phyloP scores from a whole-genome alignment of 2,797 vertebrate species.

The Sebastes steindachneri region DNA sequence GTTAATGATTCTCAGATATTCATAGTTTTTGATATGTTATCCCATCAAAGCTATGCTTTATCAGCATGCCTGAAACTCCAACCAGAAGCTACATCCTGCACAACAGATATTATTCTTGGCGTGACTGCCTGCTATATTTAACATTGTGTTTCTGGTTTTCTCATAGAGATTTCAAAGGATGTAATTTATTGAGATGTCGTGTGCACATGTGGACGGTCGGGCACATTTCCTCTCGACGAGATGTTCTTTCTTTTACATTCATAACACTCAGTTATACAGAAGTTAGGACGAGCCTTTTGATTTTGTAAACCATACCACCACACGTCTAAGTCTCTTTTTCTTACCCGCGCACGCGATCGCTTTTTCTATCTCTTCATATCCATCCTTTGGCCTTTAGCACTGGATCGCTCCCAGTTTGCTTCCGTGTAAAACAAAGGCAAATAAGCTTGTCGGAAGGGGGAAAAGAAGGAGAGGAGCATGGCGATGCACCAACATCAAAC shows the following conservation, averaged over 20 bases:
- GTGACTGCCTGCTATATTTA: constrained; percentile 40
- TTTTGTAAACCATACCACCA: not conserved
- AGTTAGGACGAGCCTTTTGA: constrained; percentile 11
- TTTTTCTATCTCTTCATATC: not conserved
- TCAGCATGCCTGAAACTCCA: not conserved
- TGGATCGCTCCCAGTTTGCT: constrained; percentile 21
- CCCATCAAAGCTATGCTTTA: constrained; percentile 1
- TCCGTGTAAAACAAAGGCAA: constrained; percentile 65
- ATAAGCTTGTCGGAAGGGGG: constrained; percentile 29
- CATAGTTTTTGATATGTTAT: not conserved
- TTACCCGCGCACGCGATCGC: not conserved
- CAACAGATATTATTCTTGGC: constrained; percentile 49
- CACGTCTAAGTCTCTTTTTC: not conserved
- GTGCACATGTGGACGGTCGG: constrained; percentile 31
- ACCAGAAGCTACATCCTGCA: constrained; percentile 5
- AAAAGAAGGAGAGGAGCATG: constrained; percentile 30
- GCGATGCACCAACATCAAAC: constrained; percentile 54
- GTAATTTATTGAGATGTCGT: constrained; percentile 53
- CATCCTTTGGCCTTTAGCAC: constrained; percentile 25
- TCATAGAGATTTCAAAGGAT: constrained; percentile 45
- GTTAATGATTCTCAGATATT: not conserved
- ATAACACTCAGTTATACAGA: constrained; percentile 6
- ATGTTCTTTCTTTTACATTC: constrained; percentile 32
- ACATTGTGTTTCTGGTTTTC: constrained; percentile 49
- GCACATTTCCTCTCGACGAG: constrained; percentile 29